phyloP scores from a whole-genome alignment of 2,113 vertebrate species.

The Eptesicus fuscus region DNA sequence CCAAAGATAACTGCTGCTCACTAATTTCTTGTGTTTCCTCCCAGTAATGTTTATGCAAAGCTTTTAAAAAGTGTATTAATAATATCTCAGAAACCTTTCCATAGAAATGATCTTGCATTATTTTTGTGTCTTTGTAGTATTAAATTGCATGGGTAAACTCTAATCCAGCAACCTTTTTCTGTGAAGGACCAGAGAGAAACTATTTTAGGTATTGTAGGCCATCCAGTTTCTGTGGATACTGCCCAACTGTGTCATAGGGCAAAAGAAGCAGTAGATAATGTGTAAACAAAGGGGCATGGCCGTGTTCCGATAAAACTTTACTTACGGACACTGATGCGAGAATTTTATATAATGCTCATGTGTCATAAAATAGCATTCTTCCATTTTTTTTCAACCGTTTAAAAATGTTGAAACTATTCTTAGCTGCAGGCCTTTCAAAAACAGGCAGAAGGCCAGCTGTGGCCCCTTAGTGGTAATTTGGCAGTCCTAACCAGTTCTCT shows the following conservation, averaged over 20 bases:
- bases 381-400: not conserved
- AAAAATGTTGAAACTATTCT: not conserved
- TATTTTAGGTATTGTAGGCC: not conserved
- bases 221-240: not conserved
- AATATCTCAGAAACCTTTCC: not conserved
- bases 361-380: not conserved
- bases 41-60: not conserved
- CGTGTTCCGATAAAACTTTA: not conserved
- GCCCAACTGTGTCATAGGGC: not conserved
- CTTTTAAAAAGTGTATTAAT: not conserved
- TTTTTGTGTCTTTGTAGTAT: not conserved
- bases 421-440: not conserved
- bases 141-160: not conserved
- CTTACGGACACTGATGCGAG: not conserved
- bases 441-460: not conserved
- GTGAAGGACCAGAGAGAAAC: not conserved
- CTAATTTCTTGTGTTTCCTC: constrained; percentile 5
- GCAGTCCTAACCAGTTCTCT: not conserved
- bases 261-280: not conserved
- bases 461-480: not conserved
- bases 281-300: not conserved
- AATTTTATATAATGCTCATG: not conserved
- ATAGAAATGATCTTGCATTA: not conserved
- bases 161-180: not conserved
- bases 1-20: not conserved